Evolutionary conservation across 2,797 vertebrate genomes (phyloP).

Genomic region (Myioborus miniatus): DNA sequence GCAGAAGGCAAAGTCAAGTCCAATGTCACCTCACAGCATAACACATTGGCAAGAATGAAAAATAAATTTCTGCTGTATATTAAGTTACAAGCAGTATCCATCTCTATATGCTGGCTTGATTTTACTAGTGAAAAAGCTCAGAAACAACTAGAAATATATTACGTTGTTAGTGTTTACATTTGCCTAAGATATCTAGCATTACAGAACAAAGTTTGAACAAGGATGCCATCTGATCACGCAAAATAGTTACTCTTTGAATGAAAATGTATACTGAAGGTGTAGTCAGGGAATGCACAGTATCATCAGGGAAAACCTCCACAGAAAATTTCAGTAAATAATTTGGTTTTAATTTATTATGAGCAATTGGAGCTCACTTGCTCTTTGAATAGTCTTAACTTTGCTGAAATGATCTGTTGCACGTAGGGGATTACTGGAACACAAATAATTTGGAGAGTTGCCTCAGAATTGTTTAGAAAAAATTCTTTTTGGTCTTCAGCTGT

Average conservation of each 20-base stretch:
- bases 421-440: neutral
- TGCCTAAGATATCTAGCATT: neutral
- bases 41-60: neutral
- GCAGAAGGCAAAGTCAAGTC: neutral
- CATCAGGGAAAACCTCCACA: neutral
- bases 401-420: neutral
- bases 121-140: neutral
- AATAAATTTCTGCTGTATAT: accelerated
- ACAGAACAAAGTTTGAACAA: neutral
- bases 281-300: neutral
- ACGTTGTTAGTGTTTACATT: neutral
- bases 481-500: neutral
- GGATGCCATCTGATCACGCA: neutral
- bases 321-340: neutral
- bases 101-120: neutral
- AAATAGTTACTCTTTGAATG: neutral
- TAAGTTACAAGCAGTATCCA: neutral
- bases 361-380: neutral
- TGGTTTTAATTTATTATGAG: neutral
- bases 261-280: neutral
- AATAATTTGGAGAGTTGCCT: neutral
- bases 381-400: neutral
- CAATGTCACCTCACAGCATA: neutral
- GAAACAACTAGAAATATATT: neutral
- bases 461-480: neutral